Percentiles rank a stretch among this genome's conserved stretches.
phyloP scores from a whole-genome alignment of 2,888 invertebrate species.

The Calameuta idolon region DNA sequence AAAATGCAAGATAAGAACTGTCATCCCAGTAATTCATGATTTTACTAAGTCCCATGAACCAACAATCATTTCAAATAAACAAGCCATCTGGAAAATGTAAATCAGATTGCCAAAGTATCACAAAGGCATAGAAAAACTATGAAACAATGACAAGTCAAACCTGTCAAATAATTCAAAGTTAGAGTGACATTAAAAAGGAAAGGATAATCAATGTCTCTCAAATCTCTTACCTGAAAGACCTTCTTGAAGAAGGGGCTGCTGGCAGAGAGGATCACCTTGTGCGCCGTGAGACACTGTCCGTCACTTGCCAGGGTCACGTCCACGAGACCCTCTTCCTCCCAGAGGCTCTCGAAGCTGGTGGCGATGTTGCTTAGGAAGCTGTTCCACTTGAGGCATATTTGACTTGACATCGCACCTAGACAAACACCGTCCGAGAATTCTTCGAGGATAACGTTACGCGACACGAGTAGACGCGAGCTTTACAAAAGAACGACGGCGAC shows the following conservation, averaged over 20 bases:
- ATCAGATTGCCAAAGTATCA: background rate
- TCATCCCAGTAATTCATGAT: background rate
- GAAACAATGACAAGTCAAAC: background rate
- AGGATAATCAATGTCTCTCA: background rate
- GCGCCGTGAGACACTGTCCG: slow-evolving; percentile 76
- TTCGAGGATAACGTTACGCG: background rate
- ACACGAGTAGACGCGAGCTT: background rate
- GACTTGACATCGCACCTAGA: slow-evolving; percentile 63
- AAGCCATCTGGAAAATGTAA: background rate
- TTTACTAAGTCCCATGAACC: background rate
- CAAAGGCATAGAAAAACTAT: background rate
- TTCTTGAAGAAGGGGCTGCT: slow-evolving; percentile 77
- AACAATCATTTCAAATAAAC: background rate
- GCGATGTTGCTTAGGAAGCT: slow-evolving; percentile 76
- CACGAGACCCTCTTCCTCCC: slow-evolving; percentile 75
- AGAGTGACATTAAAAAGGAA: background rate
- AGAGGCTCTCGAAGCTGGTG: slow-evolving; percentile 74
- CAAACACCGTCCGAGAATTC: background rate
- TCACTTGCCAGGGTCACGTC: slow-evolving; percentile 78
- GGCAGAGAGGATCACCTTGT: slow-evolving; percentile 77
- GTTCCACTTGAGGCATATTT: slow-evolving; percentile 79
- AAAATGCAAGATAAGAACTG: background rate
- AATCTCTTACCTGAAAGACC: slow-evolving; percentile 71
- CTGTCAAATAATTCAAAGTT: background rate
- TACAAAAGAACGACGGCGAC: background rate